Evolutionary conservation across 2,797 vertebrate species (phyloP), one percentile per base, ranked within the genome.

Genomic region (Thunnus albacares): DNA sequence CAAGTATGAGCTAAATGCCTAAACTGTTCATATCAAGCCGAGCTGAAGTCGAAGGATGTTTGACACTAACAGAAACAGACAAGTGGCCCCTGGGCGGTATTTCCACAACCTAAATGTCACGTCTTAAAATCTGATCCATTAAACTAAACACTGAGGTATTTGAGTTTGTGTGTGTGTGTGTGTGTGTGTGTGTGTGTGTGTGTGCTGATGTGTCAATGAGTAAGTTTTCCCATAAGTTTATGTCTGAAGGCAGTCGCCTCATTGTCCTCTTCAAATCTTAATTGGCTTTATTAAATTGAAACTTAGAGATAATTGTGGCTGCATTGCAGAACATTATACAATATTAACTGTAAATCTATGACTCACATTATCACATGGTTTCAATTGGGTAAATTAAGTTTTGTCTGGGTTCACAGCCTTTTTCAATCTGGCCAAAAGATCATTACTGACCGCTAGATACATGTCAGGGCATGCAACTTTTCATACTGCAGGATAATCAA

Each of bases 341-440:
- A 43, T 4, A 6, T 24, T 13, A 12, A n/a, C 52, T 6, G 11
- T 30, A 71, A 41, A 73, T 55, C 20, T 18, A 24, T 17, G 41
- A 51, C 55, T 83, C 59, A 11, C 0, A 6, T 77, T n/a, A 71
- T 84, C 86, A 90, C 83, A 77, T 62, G 79, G 10, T 60, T 86
- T 79, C 74, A 84, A 45, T 80, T 78, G 18, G 59, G 14, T 69
- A 58, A 71, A 79, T 51, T 14, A 1, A 18, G 20, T 84, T 18
- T 38, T 22, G 35, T 66, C 47, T 51, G 45, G 6, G 57, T 72
- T 65, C 26, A 33, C 26, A 53, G 12, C 45, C 45, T 49, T 18
- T 49, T 49, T 18, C 47, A 51, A 35, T 35, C 8, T 35, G 47
- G 49, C 24, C 43, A 17, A 5, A 64, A 12, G 3, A 28, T 15